These are phyloP conservation scores for Entomyzon cyanotis DNA, from an alignment of 2,113 vertebrate species.

Conservation along the genomic window DNA sequence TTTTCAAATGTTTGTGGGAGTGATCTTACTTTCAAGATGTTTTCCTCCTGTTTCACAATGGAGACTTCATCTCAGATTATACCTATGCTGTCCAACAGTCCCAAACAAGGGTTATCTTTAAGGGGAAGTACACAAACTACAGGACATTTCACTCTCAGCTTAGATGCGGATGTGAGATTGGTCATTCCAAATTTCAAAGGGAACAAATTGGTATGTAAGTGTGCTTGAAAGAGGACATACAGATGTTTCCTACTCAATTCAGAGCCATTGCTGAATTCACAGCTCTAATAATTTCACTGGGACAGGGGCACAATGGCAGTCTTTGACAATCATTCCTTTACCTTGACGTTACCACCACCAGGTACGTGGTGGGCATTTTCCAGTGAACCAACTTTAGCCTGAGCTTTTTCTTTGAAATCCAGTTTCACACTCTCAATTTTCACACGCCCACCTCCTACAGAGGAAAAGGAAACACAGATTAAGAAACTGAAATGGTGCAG, in stretches of 20 bases:
- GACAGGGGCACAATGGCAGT: not conserved
- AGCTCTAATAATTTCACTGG: not conserved
- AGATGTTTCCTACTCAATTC: not conserved
- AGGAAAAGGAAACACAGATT: slow-evolving; percentile 11
- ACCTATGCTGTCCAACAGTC: not conserved
- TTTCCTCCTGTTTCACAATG: not conserved
- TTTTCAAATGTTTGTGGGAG: not conserved
- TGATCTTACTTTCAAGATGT: not conserved
- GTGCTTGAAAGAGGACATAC: not conserved
- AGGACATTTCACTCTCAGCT: not conserved
- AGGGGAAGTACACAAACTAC: not conserved
- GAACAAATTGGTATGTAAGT: not conserved
- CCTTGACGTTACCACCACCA: slow-evolving; percentile 88
- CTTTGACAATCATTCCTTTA: slow-evolving; percentile 63
- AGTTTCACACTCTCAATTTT: slow-evolving; percentile 96
- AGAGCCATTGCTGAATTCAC: not conserved
- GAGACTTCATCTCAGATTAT: not conserved
- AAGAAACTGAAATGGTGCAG: not conserved
- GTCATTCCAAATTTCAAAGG: not conserved
- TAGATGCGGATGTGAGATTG: not conserved
- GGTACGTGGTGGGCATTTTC: slow-evolving; percentile 93
- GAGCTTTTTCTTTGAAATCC: slow-evolving; percentile 99
- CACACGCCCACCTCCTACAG: slow-evolving; percentile 89
- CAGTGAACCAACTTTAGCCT: slow-evolving; percentile 96
- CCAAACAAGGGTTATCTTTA: not conserved